Percentiles rank a stretch among this genome's conserved stretches.
These are phyloP conservation scores for Hydrochoerus hydrochaeris DNA, from an alignment of 2,113 vertebrate species.

Conservation along the genomic window DNA sequence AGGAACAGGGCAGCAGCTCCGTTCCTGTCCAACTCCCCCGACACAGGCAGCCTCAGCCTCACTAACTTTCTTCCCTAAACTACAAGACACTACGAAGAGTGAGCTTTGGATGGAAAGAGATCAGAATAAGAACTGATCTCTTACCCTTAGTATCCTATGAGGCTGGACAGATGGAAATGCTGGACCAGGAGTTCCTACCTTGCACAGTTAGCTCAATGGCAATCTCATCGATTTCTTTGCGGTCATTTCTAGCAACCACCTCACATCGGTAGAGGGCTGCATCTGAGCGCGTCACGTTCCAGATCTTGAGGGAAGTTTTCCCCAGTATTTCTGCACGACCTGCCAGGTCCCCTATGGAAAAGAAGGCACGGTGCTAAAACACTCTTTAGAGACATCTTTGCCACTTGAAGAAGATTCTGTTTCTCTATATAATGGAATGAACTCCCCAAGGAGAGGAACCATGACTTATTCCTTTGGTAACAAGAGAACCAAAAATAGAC, in stretches of 20 bases:
- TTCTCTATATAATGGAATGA: not conserved
- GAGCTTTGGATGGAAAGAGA: not conserved
- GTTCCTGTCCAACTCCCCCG: not conserved
- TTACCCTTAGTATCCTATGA: not conserved
- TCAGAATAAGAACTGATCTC: not conserved
- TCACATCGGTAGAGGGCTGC: slow-evolving; percentile 96
- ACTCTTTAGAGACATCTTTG: not conserved
- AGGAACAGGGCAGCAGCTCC: not conserved
- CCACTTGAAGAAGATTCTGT: not conserved
- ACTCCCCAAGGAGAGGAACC: not conserved
- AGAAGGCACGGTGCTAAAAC: not conserved
- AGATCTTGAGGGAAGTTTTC: slow-evolving; percentile 94
- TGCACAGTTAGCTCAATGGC: slow-evolving; percentile 95
- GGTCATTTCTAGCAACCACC: slow-evolving; percentile 93
- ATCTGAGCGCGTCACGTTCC: slow-evolving; percentile 93
- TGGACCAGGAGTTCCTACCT: slow-evolving; percentile 84
- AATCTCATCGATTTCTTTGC: slow-evolving; percentile 95
- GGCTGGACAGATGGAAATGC: too few species aligned
- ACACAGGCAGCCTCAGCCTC: not conserved
- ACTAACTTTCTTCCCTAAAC: not conserved
- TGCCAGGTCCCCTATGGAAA: slow-evolving; percentile 90
- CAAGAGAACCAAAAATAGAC: not conserved
- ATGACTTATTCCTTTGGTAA: not conserved
- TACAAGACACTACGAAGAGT: not conserved
- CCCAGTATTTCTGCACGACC: slow-evolving; percentile 93